A percentile compares a stretch with the other conserved stretches of the same genome.
These are phyloP conservation scores for Eupithecia centaureata DNA, from an alignment of 2,888 invertebrate genomes.

Conservation along the genomic window DNA sequence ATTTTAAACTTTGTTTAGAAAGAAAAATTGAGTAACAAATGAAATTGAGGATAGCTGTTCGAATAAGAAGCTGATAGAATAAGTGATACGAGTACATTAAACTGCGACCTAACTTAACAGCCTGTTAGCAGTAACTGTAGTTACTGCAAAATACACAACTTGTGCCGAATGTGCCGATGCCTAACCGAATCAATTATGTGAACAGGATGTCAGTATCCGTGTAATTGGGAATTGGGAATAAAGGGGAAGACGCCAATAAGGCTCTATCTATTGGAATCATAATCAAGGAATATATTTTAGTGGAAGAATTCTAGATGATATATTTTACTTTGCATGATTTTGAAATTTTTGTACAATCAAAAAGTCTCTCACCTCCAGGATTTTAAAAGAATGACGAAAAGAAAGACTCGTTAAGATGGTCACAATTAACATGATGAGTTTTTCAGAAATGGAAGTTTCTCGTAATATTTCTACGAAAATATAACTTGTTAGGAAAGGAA, in stretches of 20 bases:
- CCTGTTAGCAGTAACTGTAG: background rate
- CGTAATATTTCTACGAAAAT: background rate
- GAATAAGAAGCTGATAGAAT: too few species aligned
- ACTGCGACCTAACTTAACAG: too few species aligned
- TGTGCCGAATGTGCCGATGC: slow-evolving; percentile 23
- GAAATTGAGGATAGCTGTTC: too few species aligned
- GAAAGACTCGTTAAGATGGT: background rate
- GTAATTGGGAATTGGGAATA: slow-evolving; percentile 33
- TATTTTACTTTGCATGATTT: too few species aligned
- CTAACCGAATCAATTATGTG: slow-evolving; percentile 36
- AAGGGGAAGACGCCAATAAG: slow-evolving; percentile 15
- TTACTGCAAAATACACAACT: background rate
- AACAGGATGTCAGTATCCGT: slow-evolving; percentile 36
- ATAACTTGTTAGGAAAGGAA: background rate
- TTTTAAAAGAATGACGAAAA: background rate
- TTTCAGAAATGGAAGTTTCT: background rate
- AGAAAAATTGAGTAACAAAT: too few species aligned
- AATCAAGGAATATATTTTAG: slow-evolving; percentile 16
- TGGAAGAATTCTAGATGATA: background rate
- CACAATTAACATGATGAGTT: background rate
- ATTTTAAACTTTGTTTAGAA: too few species aligned
- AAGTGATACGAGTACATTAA: too few species aligned
- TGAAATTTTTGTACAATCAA: too few species aligned
- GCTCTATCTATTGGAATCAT: slow-evolving; percentile 14
- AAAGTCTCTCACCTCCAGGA: background rate